Conservation (phyloP, 1,140 invertebrate species). For the Drosophila persimilis region DNA sequence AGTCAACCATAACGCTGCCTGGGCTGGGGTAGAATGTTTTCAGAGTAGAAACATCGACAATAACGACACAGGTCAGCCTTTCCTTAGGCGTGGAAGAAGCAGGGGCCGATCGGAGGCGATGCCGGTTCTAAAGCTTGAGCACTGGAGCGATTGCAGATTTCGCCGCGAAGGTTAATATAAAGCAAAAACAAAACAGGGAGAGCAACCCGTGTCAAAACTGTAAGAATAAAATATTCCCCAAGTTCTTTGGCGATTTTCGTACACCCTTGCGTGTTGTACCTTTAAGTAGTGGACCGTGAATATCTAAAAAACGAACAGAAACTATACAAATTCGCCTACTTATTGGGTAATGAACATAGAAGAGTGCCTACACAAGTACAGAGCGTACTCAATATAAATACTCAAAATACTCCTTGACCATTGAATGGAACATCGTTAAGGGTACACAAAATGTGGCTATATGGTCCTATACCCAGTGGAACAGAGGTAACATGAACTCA, state of each 20-base stretch:
- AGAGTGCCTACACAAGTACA: background rate
- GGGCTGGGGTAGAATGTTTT: too few species aligned
- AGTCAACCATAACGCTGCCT: too few species aligned
- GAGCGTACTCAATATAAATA: background rate
- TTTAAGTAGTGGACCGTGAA: too few species aligned
- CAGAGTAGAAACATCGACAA: background rate
- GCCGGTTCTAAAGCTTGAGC: slow-evolving; percentile 43
- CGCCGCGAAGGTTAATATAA: slow-evolving; percentile 59
- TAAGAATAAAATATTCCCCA: slow-evolving; percentile 24
- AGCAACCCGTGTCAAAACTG: slow-evolving; percentile 57
- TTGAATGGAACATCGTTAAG: too few species aligned
- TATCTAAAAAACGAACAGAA: background rate
- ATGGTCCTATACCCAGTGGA: slow-evolving; percentile 16
- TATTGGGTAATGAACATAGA: background rate
- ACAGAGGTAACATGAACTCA: slow-evolving; percentile 64
- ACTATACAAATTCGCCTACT: background rate
- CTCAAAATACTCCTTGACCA: too few species aligned
- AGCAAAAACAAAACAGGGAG: slow-evolving; percentile 45
- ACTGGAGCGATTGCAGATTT: slow-evolving; percentile 69
- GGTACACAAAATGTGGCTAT: slow-evolving; percentile 1
- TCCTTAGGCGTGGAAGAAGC: slow-evolving; percentile 14
- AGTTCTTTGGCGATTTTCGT: slow-evolving; percentile 1
- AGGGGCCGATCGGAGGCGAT: slow-evolving; percentile 47
- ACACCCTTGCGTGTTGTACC: slow-evolving; percentile 15
- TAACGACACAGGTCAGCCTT: slow-evolving; percentile 43